These are phyloP conservation scores for Lanius collurio DNA, from an alignment of 2,113 vertebrate species.

Conservation along the genomic window DNA sequence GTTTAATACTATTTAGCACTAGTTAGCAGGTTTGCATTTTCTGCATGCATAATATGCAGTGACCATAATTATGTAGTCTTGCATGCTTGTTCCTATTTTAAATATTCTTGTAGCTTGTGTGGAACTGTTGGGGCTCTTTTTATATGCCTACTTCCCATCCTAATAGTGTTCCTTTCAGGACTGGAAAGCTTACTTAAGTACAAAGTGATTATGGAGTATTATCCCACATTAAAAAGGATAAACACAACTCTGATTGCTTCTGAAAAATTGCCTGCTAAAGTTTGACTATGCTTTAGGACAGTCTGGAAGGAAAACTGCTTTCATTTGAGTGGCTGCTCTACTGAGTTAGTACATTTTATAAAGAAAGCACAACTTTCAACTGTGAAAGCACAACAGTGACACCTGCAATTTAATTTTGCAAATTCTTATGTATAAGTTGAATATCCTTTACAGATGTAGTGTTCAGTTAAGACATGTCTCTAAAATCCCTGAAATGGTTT, in stretches of 20 bases:
- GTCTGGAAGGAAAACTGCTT: neutral
- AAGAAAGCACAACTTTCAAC: neutral
- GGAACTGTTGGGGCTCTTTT: neutral
- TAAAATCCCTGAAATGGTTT: conserved; percentile 8
- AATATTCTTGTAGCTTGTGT: neutral
- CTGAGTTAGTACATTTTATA: neutral
- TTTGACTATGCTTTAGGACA: neutral
- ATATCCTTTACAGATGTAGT: neutral
- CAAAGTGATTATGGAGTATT: neutral
- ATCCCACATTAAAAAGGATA: neutral
- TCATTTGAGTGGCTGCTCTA: neutral
- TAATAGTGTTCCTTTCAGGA: neutral
- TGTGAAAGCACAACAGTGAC: neutral
- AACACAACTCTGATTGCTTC: neutral
- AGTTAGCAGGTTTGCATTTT: neutral
- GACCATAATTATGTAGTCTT: neutral
- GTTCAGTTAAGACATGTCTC: neutral
- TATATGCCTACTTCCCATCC: neutral
- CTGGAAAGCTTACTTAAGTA: neutral
- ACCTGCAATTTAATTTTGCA: neutral
- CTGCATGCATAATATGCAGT: neutral
- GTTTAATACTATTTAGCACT: neutral
- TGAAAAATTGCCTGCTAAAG: neutral
- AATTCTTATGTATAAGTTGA: neutral
- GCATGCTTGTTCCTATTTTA: neutral